Conservation (phyloP, 2,113 vertebrate species). For the Chiloscyllium plagiosum region DNA sequence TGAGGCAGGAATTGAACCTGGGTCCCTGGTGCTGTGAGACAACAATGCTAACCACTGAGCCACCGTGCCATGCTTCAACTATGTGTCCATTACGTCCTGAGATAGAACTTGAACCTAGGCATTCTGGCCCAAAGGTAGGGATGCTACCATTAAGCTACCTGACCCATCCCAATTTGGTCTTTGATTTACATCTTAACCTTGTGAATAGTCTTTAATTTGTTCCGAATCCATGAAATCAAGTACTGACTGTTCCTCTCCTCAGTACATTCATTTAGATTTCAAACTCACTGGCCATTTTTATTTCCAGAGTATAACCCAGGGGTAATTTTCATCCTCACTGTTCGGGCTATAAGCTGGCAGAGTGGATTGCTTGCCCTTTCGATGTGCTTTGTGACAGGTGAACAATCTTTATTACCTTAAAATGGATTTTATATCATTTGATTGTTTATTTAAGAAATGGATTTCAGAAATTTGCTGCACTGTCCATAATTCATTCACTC, state of each 20-base stretch:
- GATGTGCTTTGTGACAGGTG: neutral
- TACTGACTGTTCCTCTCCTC: neutral
- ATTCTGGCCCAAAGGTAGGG: too few species aligned
- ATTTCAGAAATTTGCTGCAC: too few species aligned
- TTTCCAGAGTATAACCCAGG: neutral
- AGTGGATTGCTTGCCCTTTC: neutral
- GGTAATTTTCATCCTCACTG: neutral
- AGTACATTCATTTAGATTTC: neutral
- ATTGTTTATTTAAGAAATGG: neutral
- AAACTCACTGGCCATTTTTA: neutral
- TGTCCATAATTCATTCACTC: too few species aligned
- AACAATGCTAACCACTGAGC: too few species aligned
- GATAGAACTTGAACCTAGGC: too few species aligned
- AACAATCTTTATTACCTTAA: neutral
- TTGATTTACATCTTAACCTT: neutral
- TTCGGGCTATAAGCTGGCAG: neutral
- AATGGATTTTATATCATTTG: neutral
- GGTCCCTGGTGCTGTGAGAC: too few species aligned
- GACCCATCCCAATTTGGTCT: too few species aligned
- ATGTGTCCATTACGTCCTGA: too few species aligned
- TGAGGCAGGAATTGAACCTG: too few species aligned
- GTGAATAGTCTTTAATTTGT: neutral
- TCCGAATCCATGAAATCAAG: neutral
- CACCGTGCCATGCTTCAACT: too few species aligned
- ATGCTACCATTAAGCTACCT: too few species aligned